Conservation (phyloP, 1,140 invertebrate genomes). For the Cyclargus thomasi region DNA sequence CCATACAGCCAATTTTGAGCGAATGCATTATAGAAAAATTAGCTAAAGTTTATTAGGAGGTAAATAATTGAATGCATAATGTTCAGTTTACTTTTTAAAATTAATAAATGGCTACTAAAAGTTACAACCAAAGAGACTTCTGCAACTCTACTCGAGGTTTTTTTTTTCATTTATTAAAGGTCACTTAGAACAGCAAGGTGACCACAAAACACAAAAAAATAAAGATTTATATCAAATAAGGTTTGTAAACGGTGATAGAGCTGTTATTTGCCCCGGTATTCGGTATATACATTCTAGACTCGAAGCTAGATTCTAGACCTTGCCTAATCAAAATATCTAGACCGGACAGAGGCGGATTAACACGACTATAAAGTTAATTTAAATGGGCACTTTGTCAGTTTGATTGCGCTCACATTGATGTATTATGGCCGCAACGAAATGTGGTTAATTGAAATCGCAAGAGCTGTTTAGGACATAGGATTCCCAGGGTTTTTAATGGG, state of each 20-base stretch:
- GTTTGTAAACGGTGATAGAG: neutral
- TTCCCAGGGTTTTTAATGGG: neutral
- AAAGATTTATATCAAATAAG: neutral
- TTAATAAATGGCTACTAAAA: too few species aligned
- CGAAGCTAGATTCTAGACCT: neutral
- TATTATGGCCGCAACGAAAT: slow-evolving; percentile 21
- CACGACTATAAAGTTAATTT: neutral
- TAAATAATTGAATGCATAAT: too few species aligned
- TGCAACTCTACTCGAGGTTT: neutral
- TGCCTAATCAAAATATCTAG: neutral
- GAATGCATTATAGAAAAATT: too few species aligned
- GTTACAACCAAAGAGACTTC: too few species aligned
- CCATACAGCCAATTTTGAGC: too few species aligned
- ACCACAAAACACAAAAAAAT: too few species aligned
- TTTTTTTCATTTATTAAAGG: too few species aligned
- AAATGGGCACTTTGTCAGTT: slow-evolving; percentile 24
- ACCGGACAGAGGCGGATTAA: neutral
- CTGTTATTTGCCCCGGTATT: neutral
- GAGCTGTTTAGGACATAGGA: neutral
- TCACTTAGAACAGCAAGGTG: too few species aligned
- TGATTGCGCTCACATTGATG: slow-evolving; percentile 28
- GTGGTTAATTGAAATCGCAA: slow-evolving; percentile 4
- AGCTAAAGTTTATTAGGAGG: too few species aligned
- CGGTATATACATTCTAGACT: neutral
- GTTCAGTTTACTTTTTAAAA: too few species aligned